A percentile compares a stretch with the other conserved stretches of the same genome.
Conservation (phyloP, 2,113 vertebrate genomes). For the Sorex fumeus region DNA sequence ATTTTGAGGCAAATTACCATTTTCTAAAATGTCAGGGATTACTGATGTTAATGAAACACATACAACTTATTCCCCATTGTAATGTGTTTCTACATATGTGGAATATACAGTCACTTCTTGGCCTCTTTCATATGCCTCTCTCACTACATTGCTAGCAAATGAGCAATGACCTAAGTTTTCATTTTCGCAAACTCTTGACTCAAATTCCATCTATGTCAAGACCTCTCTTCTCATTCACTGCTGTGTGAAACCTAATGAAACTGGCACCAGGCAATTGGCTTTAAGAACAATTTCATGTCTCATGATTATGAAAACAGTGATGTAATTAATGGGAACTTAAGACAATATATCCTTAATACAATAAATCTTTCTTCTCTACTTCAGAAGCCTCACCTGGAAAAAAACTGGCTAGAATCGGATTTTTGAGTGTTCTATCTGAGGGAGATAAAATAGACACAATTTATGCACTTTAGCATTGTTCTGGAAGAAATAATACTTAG, state of each 20-base stretch:
- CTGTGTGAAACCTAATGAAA: background rate
- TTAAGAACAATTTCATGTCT: background rate
- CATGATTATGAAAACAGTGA: background rate
- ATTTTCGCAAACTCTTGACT: background rate
- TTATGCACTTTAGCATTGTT: background rate
- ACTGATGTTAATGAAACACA: conserved; percentile 61
- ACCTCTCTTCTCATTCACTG: background rate
- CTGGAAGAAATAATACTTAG: background rate
- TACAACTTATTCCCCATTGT: background rate
- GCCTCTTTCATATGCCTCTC: background rate
- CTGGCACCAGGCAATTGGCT: background rate
- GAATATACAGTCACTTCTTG: background rate
- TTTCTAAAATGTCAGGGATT: conserved; percentile 54
- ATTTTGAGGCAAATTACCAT: conserved; percentile 40
- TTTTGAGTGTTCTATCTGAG: too few relatives aligned
- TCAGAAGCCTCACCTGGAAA: background rate
- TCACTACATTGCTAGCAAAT: background rate
- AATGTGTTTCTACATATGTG: background rate
- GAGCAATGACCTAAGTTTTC: background rate
- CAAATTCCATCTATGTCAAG: background rate
- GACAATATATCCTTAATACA: background rate
- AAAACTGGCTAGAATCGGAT: too few relatives aligned
- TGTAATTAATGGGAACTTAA: background rate
- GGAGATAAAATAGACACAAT: background rate
- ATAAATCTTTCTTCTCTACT: background rate